A percentile compares a stretch with the other conserved stretches of the same genome.
Evolutionary conservation across 2,113 vertebrate genomes (phyloP).

Genomic region (Odocoileus hemionus): DNA sequence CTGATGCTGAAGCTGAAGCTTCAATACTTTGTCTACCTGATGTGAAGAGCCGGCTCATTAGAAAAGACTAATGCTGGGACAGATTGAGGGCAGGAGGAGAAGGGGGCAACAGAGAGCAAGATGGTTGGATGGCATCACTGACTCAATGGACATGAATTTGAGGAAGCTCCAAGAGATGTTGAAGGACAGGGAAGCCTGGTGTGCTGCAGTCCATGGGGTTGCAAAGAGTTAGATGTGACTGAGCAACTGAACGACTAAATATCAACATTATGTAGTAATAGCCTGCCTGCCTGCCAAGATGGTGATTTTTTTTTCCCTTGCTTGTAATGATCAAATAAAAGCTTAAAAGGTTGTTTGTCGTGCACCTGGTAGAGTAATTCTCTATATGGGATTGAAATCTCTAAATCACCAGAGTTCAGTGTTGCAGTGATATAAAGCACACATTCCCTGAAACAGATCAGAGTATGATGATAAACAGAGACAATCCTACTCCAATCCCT

Average conservation of each 20-base stretch:
- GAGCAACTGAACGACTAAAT: rapidly evolving
- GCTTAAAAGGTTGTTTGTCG: not conserved
- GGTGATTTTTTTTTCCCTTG: not conserved
- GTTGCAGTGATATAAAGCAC: not conserved
- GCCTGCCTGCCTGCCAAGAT: not conserved
- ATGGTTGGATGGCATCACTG: not conserved
- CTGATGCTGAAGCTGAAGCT: not conserved
- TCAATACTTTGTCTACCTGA: not conserved
- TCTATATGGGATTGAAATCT: not conserved
- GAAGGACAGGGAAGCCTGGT: not conserved
- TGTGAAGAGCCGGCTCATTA: not conserved
- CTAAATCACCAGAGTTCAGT: not conserved
- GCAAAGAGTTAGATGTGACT: not conserved
- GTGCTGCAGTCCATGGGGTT: not conserved
- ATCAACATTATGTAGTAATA: not conserved
- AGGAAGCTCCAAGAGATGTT: not conserved
- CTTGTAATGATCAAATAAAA: not conserved
- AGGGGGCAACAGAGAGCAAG: not conserved
- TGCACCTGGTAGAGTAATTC: not conserved
- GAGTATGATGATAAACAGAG: not conserved
- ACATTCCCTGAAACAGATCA: not conserved
- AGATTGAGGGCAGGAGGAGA: not conserved
- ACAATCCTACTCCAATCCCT: not conserved
- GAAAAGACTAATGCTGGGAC: not conserved
- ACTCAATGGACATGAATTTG: not conserved